phyloP scores from a whole-genome alignment of 23 tunicate species.

The Diplosoma virens region DNA sequence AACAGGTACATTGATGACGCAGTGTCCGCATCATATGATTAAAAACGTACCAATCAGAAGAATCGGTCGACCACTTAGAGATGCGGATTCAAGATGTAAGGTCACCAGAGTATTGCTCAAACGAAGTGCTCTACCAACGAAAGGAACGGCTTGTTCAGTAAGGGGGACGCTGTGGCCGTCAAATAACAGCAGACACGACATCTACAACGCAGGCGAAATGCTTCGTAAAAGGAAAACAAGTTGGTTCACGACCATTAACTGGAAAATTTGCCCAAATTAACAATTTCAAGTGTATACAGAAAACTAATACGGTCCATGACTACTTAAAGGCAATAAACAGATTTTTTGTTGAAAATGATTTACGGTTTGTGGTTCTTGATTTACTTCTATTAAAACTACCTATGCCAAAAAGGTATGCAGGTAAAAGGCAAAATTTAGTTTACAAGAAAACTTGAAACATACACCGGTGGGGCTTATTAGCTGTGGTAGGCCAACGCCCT shows the following conservation, averaged over 20 bases:
- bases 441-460: no score
- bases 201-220: conserved; percentile 24
- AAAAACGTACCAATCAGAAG: conserved; percentile 56
- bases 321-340: no score
- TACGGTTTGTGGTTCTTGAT: no score
- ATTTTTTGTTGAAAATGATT: no score
- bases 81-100: conserved; percentile 74
- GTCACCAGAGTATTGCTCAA: conserved; percentile 73
- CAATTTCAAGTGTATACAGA: background rate
- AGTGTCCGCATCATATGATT: background rate
- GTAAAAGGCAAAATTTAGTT: no score
- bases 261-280: background rate
- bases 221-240: background rate
- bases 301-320: no score
- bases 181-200: conserved; percentile 84
- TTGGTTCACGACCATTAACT: background rate
- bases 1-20: no score
- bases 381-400: no score
- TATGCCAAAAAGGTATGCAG: no score
- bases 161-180: conserved; percentile 94
- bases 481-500: no score
- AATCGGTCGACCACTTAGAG: conserved; percentile 81
- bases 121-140: conserved; percentile 83
- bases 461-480: no score
- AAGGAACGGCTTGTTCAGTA: conserved; percentile 73